Base-by-base conservation (phyloP, 2,888 invertebrate species). In the Rugalucina vietnamica region DNA sequence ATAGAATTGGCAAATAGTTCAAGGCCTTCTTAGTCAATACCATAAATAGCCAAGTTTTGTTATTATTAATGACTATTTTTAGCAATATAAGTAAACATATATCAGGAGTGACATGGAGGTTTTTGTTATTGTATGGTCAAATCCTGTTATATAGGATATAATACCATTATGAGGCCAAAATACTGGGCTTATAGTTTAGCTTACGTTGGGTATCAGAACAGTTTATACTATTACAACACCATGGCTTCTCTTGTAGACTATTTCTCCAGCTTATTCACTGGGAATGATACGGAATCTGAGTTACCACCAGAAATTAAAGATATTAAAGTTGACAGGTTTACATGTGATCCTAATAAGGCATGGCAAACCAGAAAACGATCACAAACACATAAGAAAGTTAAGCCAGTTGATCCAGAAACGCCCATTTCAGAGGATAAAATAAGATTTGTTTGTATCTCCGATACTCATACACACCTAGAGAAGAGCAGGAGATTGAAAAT, bases 401-500 rank as follows among this genome's bases (percentile, higher is more conserved):
- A 43, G 2, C 90, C 90, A 18, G 29, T 91, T 21, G 88, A 90
- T 36, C 85, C 88, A 0, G 60, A 76, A 12, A 90, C 87, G 0
- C 91, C 91, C 5, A 72, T 93, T 54, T 90, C 74, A 79, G 85
- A 87, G 4, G 90, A 91, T 77, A 84, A 89, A 37, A 94, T 97
- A 2, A 96, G 97, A 73, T 96, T 98, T 90, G 97, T 98, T 3
- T 97, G 97, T 93, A 97, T 98, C 96, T 97, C 97, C 86, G 98
- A 98, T 93, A 98, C 98, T 0, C 98, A 98, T 94, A 96, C 97
- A 0, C 94, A 97, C 74, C 96, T 97, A 18, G 96, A 97, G 49
- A 96, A 96, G 89, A 39, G 77, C 18, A 65, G 76, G 24, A 77
- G 72, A 70, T 8, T 77, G 34, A 79, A 84, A 70, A 96, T 98